Percentiles rank a stretch among this genome's conserved stretches.
Evolutionary conservation across 2,888 invertebrate species (phyloP).

Genomic region (Aquatica leii): DNA sequence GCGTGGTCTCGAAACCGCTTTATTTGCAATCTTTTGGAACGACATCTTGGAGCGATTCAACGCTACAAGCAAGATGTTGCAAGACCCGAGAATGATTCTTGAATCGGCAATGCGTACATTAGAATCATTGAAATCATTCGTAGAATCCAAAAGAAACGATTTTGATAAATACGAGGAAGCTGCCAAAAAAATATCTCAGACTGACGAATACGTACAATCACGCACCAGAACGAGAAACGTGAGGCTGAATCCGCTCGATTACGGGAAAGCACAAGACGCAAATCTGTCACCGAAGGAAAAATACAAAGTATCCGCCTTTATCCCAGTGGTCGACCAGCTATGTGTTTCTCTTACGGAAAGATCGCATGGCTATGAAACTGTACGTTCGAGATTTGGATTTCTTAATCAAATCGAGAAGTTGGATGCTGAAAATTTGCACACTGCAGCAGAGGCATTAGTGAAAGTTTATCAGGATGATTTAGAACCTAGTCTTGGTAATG

Average conservation of each 20-base stretch:
- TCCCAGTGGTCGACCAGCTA: conserved; percentile 38
- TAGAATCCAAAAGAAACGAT: conserved; percentile 38
- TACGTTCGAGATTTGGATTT: conserved; percentile 34
- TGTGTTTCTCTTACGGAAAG: conserved; percentile 34
- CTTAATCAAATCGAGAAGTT: conserved; percentile 32
- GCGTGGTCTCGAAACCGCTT: background rate
- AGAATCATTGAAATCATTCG: conserved; percentile 43
- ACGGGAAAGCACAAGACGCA: conserved; percentile 37
- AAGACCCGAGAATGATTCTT: conserved; percentile 39
- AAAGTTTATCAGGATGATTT: conserved; percentile 27
- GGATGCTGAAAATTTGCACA: conserved; percentile 27
- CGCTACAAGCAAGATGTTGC: background rate
- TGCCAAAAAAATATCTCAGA: conserved; percentile 34
- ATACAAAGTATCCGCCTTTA: conserved; percentile 36
- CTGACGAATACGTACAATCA: conserved; percentile 32
- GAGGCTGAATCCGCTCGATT: conserved; percentile 39
- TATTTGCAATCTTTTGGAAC: background rate
- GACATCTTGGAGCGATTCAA: background rate
- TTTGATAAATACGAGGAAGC: conserved; percentile 42
- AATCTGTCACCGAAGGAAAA: conserved; percentile 33
- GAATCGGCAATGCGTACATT: conserved; percentile 40
- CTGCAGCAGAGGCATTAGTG: conserved; percentile 27
- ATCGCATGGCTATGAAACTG: conserved; percentile 6
- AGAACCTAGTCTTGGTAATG: conserved; percentile 26
- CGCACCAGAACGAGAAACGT: conserved; percentile 37